phyloP scores from a whole-genome alignment of 2,888 invertebrate species.

The Diloba caeruleocephala region DNA sequence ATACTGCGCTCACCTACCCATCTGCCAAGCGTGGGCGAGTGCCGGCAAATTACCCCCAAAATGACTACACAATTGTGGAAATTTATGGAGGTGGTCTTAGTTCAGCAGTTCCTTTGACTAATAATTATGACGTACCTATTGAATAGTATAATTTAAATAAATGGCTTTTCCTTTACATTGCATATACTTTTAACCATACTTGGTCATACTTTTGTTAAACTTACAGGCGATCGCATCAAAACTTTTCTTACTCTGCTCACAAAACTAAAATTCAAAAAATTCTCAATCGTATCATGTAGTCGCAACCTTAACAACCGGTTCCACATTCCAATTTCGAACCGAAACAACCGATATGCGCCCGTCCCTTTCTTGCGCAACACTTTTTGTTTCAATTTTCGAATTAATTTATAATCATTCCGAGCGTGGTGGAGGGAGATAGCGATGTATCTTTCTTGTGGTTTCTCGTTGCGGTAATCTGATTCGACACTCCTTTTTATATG shows the following conservation, averaged over 20 bases:
- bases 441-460: slow-evolving; percentile 12
- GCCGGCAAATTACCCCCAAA: too few species aligned
- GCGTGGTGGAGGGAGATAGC: slow-evolving; percentile 47
- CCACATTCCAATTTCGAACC: slow-evolving; percentile 60
- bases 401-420: slow-evolving; percentile 59
- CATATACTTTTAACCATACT: neutral
- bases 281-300: slow-evolving; percentile 21
- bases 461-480: slow-evolving; percentile 36
- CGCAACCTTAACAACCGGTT: slow-evolving; percentile 51
- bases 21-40: too few species aligned
- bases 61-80: too few species aligned
- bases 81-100: too few species aligned
- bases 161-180: too few species aligned
- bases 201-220: neutral
- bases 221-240: neutral
- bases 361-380: slow-evolving; percentile 53
- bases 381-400: slow-evolving; percentile 65
- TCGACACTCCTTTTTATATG: slow-evolving; percentile 25
- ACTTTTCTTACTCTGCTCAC: neutral
- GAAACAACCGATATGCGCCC: slow-evolving; percentile 53
- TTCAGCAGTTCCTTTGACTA: too few species aligned
- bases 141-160: too few species aligned
- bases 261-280: slow-evolving; percentile 26
- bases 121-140: too few species aligned
- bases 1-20: too few species aligned